These are phyloP conservation scores for Myotis vivesi DNA, from an alignment of 2,797 vertebrate genomes.

Conservation along the genomic window DNA sequence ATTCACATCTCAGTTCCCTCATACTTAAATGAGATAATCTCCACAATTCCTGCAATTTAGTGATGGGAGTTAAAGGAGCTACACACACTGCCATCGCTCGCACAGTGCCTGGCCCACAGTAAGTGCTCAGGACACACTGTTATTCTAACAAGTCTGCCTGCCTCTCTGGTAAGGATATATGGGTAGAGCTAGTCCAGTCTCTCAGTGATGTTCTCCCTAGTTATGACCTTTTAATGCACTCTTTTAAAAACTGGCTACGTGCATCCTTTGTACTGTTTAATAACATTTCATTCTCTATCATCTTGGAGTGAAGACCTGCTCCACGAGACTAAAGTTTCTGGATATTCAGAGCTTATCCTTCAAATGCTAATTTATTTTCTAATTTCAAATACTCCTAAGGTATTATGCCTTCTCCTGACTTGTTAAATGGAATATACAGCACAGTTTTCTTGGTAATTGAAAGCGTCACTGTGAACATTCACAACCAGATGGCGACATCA, in stretches of 20 bases:
- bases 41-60: neutral
- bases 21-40: neutral
- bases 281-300: neutral
- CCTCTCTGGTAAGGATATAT: neutral
- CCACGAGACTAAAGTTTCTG: neutral
- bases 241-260: neutral
- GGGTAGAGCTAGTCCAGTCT: neutral
- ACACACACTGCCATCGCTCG: too few species aligned
- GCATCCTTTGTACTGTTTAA: neutral
- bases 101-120: neutral
- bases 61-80: neutral
- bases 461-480: neutral
- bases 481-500: neutral
- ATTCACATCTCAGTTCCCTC: neutral
- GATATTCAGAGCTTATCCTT: neutral
- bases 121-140: neutral
- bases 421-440: neutral
- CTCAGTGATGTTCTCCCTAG: neutral
- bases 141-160: neutral
- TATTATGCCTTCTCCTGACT: neutral
- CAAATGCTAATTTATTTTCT: constrained; percentile 12
- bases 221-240: neutral
- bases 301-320: constrained; percentile 9
- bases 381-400: neutral
- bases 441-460: neutral